Conservation (phyloP, 2,113 vertebrate genomes). For the Dendrocopos noguchii region DNA sequence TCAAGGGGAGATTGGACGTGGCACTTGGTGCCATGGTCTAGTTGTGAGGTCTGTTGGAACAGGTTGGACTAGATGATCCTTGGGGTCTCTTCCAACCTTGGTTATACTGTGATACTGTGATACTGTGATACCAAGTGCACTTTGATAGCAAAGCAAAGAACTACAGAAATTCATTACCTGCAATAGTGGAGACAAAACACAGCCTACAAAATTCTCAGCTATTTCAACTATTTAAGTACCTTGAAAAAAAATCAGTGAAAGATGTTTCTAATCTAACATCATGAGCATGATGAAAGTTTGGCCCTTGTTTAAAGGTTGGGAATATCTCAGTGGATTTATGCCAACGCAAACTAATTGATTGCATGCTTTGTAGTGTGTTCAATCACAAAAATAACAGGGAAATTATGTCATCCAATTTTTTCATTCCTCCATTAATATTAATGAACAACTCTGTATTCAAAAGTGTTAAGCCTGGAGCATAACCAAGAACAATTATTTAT, state of each 20-base stretch:
- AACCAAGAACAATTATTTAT: background rate
- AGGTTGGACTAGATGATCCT: too few relatives aligned
- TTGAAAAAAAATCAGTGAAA: background rate
- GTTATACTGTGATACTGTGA: too few relatives aligned
- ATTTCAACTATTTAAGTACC: background rate
- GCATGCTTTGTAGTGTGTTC: background rate
- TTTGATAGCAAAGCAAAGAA: background rate
- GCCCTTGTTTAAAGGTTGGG: background rate
- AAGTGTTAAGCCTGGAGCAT: background rate
- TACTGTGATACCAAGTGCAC: background rate
- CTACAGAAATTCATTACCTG: background rate
- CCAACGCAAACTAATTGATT: background rate
- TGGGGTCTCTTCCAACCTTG: too few relatives aligned
- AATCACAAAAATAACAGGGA: background rate
- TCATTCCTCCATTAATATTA: background rate
- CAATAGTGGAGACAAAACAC: background rate
- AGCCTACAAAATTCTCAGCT: background rate
- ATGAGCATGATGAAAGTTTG: background rate
- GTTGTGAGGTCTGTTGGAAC: too few relatives aligned
- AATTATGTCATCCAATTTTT: background rate
- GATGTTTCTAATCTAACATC: background rate
- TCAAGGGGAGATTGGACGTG: too few relatives aligned
- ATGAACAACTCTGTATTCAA: background rate
- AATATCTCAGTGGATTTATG: background rate
- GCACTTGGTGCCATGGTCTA: too few relatives aligned